These are phyloP conservation scores for Caracal caracal DNA, from an alignment of 2,113 vertebrate species.

Conservation along the genomic window DNA sequence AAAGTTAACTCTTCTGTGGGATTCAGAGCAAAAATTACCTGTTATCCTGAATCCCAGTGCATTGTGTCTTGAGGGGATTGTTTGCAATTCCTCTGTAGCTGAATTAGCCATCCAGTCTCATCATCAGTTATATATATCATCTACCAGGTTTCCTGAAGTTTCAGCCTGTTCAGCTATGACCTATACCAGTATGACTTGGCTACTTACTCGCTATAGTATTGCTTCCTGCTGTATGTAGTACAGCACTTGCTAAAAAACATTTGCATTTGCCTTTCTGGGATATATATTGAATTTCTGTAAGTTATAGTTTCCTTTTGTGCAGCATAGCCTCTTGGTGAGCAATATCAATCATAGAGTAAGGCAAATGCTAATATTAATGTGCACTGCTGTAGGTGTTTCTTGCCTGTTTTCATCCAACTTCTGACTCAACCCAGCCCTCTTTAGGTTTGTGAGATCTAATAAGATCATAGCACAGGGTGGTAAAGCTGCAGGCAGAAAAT, in stretches of 20 bases:
- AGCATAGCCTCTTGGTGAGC: conserved; percentile 13
- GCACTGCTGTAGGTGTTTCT: conserved; percentile 52
- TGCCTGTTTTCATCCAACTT: conserved; percentile 58
- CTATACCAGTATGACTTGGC: background rate
- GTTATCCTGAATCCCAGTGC: background rate
- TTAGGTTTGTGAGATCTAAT: conserved; percentile 63
- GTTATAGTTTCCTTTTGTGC: conserved; percentile 43
- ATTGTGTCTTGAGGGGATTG: background rate
- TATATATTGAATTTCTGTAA: background rate
- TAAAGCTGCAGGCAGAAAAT: conserved; percentile 71
- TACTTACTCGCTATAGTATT: background rate
- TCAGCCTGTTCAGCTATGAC: background rate
- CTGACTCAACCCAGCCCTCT: conserved; percentile 63
- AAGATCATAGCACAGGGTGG: conserved; percentile 62
- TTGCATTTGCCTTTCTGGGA: conserved; percentile 41
- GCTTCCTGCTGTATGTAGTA: background rate
- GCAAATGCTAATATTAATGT: conserved; percentile 45
- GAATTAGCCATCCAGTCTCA: background rate
- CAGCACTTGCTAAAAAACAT: conserved; percentile 27
- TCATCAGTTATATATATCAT: background rate
- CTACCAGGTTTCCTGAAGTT: background rate
- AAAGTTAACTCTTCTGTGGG: background rate
- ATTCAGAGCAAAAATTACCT: background rate
- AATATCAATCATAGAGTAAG: conserved; percentile 8
- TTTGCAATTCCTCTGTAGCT: background rate